Percentiles rank a stretch among this genome's conserved stretches.
phyloP scores from a whole-genome alignment of 2,888 invertebrate species.

The Allolobophora icterica region DNA sequence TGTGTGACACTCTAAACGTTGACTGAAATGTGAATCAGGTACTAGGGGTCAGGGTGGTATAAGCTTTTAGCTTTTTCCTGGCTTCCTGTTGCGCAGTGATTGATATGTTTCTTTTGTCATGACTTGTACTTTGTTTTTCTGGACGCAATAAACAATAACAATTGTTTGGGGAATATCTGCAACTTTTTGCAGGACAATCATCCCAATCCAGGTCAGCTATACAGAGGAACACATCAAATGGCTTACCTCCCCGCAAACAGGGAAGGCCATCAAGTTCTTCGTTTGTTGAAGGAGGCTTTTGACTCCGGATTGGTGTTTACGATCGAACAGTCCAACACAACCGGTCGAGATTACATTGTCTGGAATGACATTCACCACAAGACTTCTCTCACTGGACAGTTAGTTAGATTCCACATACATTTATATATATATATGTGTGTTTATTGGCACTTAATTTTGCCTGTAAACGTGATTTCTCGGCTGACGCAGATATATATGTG shows the following conservation, averaged over 20 bases:
- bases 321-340: constrained; percentile 54
- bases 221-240: constrained; percentile 50
- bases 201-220: constrained; percentile 54
- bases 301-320: constrained; percentile 55
- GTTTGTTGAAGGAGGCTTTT: constrained; percentile 54
- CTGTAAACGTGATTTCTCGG: neutral
- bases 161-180: neutral
- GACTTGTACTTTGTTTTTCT: too few relatives aligned
- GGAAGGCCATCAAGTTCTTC: constrained; percentile 53
- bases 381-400: constrained; percentile 50
- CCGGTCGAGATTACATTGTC: constrained; percentile 52
- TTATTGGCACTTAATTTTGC: neutral
- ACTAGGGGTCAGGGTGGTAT: too few relatives aligned
- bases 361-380: constrained; percentile 62
- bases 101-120: too few relatives aligned
- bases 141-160: too few relatives aligned
- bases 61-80: too few relatives aligned
- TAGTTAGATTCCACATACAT: neutral
- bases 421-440: neutral
- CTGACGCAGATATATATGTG: neutral
- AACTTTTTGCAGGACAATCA: constrained; percentile 49
- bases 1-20: too few relatives aligned
- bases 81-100: too few relatives aligned
- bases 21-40: too few relatives aligned
- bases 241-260: constrained; percentile 56